These are phyloP conservation scores for Drosophila lacertosa DNA, from an alignment of 1,140 invertebrate genomes.

Conservation along the genomic window DNA sequence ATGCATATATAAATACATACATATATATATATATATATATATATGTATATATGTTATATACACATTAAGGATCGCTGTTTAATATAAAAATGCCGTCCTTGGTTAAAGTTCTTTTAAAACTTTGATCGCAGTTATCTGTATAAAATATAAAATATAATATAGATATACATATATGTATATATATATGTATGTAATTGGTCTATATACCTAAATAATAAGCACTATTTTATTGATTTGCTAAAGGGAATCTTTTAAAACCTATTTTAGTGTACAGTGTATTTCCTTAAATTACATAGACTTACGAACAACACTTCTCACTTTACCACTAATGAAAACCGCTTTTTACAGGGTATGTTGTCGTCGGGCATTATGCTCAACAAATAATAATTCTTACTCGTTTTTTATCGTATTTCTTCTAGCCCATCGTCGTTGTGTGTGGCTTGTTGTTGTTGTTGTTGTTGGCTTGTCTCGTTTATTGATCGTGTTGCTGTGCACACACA, in stretches of 20 bases:
- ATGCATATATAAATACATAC: neutral
- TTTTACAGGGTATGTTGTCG: conserved; percentile 31
- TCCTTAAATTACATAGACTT: too few relatives aligned
- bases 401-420: conserved; percentile 80
- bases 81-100: neutral
- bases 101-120: neutral
- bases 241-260: too few relatives aligned
- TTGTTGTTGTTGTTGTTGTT: conserved; percentile 63
- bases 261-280: too few relatives aligned
- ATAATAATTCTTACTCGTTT: conserved; percentile 30
- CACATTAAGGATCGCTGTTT: neutral
- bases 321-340: too few relatives aligned
- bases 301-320: too few relatives aligned
- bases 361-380: neutral
- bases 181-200: too few relatives aligned
- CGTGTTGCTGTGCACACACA: conserved; percentile 74
- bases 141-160: too few relatives aligned
- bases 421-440: conserved; percentile 69
- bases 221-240: too few relatives aligned
- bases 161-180: too few relatives aligned
- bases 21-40: neutral
- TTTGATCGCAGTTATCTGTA: neutral
- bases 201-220: too few relatives aligned
- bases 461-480: conserved; percentile 80
- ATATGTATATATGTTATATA: neutral